These are phyloP conservation scores for Luehdorfia chinensis DNA, from an alignment of 1,140 invertebrate species.

Conservation along the genomic window DNA sequence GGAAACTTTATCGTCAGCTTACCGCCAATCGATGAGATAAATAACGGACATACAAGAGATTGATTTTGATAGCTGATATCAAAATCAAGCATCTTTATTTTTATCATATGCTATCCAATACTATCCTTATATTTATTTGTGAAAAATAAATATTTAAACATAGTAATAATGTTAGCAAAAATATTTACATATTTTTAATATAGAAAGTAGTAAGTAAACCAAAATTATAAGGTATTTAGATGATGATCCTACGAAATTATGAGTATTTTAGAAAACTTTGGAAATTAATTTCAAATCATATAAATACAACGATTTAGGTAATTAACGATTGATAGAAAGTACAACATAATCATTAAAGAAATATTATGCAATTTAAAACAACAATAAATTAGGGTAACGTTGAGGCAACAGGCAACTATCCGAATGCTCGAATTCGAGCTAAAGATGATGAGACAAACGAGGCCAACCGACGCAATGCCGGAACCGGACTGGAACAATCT, in stretches of 20 bases:
- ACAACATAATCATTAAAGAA: background rate
- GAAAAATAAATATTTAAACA: no score
- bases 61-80: conserved; percentile 20
- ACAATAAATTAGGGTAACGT: background rate
- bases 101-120: no score
- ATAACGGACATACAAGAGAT: conserved; percentile 33
- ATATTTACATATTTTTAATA: no score
- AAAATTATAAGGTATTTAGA: no score
- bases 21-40: conserved; percentile 49
- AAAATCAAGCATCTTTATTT: no score
- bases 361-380: background rate
- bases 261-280: no score
- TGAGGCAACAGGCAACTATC: conserved; percentile 20
- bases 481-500: conserved; percentile 48
- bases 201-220: no score
- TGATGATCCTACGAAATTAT: no score
- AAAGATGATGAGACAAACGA: conserved; percentile 26
- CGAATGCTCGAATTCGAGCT: conserved; percentile 30
- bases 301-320: background rate
- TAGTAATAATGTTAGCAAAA: no score
- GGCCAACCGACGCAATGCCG: conserved; percentile 33
- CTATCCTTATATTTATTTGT: no score
- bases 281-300: no score
- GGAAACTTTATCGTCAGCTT: conserved; percentile 41
- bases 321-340: conserved; percentile 1